Percentiles rank a stretch among this genome's conserved stretches.
These are phyloP conservation scores for Amiota mariae DNA, from an alignment of 2,888 invertebrate genomes.

Conservation along the genomic window DNA sequence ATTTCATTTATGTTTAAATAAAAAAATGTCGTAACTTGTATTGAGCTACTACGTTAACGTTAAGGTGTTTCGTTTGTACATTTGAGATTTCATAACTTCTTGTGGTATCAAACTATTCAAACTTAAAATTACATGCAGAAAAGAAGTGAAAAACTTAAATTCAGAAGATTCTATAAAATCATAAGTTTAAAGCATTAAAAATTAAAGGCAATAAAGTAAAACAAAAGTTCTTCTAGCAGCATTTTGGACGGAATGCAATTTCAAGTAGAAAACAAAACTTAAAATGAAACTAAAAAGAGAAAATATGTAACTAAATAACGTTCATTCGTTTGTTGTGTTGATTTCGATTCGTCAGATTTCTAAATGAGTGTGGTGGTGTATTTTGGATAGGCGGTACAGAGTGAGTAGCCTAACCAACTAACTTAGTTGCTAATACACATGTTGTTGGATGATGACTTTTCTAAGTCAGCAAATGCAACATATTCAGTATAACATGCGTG, in stretches of 20 bases:
- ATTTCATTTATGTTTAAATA: too few relatives aligned
- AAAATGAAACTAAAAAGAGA: slow-evolving; percentile 34
- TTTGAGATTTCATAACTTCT: slow-evolving; percentile 43
- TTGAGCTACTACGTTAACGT: too few relatives aligned
- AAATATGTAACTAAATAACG: slow-evolving; percentile 33
- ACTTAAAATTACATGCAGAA: slow-evolving; percentile 23
- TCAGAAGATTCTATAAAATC: slow-evolving; percentile 28
- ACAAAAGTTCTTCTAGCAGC: slow-evolving; percentile 44
- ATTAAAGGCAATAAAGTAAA: slow-evolving; percentile 35
- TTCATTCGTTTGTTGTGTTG: neutral
- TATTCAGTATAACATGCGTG: slow-evolving; percentile 61
- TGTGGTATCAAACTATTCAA: slow-evolving; percentile 34
- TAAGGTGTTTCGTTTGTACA: slow-evolving; percentile 57
- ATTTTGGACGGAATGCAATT: slow-evolving; percentile 66
- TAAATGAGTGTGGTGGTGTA: neutral
- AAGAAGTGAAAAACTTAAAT: slow-evolving; percentile 31
- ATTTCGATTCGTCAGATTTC: neutral
- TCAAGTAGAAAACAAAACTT: slow-evolving; percentile 41
- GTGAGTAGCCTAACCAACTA: slow-evolving; percentile 3
- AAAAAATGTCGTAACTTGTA: too few relatives aligned
- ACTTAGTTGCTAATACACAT: slow-evolving; percentile 5
- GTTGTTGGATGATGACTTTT: neutral
- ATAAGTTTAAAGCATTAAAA: slow-evolving; percentile 18
- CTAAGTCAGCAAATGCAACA: slow-evolving; percentile 59
- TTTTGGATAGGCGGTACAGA: neutral